Evolutionary conservation across 2,797 vertebrate genomes (phyloP), one percentile per base, ranked within the genome.

Genomic region (Manis javanica): DNA sequence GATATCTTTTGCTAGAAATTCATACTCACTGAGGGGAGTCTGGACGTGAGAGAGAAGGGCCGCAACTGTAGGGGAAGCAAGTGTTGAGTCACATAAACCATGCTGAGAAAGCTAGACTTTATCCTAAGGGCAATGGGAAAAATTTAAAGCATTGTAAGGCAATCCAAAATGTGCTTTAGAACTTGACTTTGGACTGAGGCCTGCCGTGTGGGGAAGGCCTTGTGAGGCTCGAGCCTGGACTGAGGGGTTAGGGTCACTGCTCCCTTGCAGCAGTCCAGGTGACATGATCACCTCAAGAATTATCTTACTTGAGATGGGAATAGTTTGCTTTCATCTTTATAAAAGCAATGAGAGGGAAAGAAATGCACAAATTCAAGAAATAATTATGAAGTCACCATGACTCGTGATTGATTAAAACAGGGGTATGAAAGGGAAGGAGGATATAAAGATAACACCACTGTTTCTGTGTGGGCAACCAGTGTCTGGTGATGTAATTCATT

Each of bases 361-460:
- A 63, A 57, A 39, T 75, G 39, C 51, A 91, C 59, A 81, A 39
- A 92, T 59, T 87, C n/a, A 82, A 82, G 75, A 91, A 81, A 74
- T 51, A 37, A 57, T 75, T 75, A 49, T 19, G 26, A 49, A 75
- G n/a, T 91, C 64, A 49, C 24, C n/a, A 59, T n/a, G 21, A 87
- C 39, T 91, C 64, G 37, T 16, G 24, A 16, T 81, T 74, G 87
- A 86, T 87, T 87, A 66, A 59, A 84, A 74, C 24, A 66, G 12
- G 24, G 57, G 59, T 10, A 59, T 59, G 51, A 82, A 66, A 82
- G 79, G 37, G 51, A 84, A 71, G 64, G 26, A 82, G 57, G 59
- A 75, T 87, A 74, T 74, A 82, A 68, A 95, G 94, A 68, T 29
- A 29, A 34, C 23, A 19, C 31, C 51, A 53, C 49, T 64, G 7